Evolutionary conservation across 1,140 invertebrate genomes (phyloP), one percentile per base, ranked within the genome.

Genomic region (Phymastichus coffea): DNA sequence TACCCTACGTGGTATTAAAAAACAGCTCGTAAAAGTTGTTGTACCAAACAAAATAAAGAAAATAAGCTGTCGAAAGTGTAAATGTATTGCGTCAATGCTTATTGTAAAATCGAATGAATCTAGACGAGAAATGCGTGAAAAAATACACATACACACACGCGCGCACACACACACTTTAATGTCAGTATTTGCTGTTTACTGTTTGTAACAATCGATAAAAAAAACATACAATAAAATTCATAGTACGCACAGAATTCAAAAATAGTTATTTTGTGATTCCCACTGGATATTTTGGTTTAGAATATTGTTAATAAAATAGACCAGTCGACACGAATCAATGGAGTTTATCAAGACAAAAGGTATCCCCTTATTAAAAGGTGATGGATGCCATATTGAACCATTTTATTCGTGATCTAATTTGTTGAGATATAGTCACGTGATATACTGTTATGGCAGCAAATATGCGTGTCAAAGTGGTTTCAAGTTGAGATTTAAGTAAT

Each of bases 181-280:
- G 74, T 76, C 67, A 70, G 65, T 77, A 78, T 72, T 77, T 66
- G 67, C 68, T 78, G 73, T 77, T 77, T 71, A 75, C 69, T 78
- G 73, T 78, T 78, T 78, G 73, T 78, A 76, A 76, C 66, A 66
- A 67, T 70, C 61, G 65, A 73, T 63, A 57, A 66, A 66, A 58
- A 67, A 64, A 66, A n/a, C n/a, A 75, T 72, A 75, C 70, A 75
- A 78, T 76, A 78, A 76, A 77, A 75, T 72, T 72, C 70, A 75
- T 77, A 74, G 74, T 75, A 74, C 60, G 59, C 68, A 73, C 19
- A 47, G 17, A 38, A 37, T 15, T 33, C 17, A 14, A 51, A 61
- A 63, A 19, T 23, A n/a, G 46, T 37, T 51, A 9, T 54, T 63
- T 58, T 49, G 59, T 41, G 43, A 22, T 38, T 17, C 30, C 41